Conservation (phyloP, 2,888 invertebrate species). For the Synanthedon andrenaeformis region DNA sequence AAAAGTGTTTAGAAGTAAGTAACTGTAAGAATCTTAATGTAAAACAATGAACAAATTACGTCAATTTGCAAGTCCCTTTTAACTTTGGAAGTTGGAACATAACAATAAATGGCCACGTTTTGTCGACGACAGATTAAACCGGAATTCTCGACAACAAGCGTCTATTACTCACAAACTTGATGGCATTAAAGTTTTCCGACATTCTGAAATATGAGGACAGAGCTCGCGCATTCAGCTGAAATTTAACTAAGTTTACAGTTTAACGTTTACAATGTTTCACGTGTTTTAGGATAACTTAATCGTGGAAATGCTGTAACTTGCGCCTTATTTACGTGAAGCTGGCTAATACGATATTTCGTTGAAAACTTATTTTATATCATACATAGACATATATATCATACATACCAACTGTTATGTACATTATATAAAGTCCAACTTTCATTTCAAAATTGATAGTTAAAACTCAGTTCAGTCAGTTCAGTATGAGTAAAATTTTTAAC, state of each 20-base stretch:
- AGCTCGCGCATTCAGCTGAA: constrained; percentile 12
- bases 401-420: too few species aligned
- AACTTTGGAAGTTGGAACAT: constrained; percentile 25
- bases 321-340: neutral
- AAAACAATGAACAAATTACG: neutral
- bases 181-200: constrained; percentile 42
- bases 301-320: neutral
- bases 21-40: too few species aligned
- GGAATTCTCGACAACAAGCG: constrained; percentile 31
- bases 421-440: too few species aligned
- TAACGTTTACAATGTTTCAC: constrained; percentile 4
- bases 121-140: constrained; percentile 34
- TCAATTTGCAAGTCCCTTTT: neutral
- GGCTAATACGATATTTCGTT: too few species aligned
- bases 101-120: constrained; percentile 34
- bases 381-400: too few species aligned
- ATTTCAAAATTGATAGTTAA: too few species aligned
- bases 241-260: constrained; percentile 16
- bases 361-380: too few species aligned
- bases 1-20: too few species aligned
- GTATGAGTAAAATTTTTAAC: too few species aligned
- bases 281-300: neutral
- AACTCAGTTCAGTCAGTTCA: too few species aligned
- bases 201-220: constrained; percentile 36
- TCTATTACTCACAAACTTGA: constrained; percentile 48